Evolutionary conservation across 2,113 vertebrate genomes (phyloP).

Genomic region (Fregata magnificens): DNA sequence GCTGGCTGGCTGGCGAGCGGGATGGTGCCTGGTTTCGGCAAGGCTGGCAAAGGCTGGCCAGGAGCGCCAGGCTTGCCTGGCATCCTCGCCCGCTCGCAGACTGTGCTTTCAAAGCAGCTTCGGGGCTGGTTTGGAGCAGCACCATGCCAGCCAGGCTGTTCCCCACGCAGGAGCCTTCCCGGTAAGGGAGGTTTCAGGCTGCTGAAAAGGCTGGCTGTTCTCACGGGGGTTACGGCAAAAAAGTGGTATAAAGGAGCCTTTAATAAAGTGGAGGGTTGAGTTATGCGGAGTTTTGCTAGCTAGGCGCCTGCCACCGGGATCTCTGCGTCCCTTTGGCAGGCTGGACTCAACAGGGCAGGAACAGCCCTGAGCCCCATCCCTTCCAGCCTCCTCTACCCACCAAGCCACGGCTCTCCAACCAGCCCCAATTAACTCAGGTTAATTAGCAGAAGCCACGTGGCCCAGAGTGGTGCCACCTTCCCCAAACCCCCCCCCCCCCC

Average conservation of each 20-base stretch:
- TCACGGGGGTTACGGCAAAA: background rate
- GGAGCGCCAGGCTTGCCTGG: background rate
- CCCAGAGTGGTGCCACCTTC: background rate
- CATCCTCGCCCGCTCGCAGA: accelerated
- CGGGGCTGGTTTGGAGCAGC: background rate
- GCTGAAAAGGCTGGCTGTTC: conserved; percentile 61
- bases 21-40: background rate
- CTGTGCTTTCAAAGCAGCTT: background rate
- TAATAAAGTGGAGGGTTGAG: background rate
- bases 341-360: background rate
- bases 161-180: background rate
- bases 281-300: background rate
- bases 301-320: background rate
- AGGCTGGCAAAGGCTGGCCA: background rate
- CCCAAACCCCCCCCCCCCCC: background rate
- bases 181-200: background rate
- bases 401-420: background rate
- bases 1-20: accelerated
- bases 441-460: background rate
- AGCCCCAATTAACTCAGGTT: background rate
- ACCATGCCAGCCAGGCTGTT: background rate
- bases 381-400: background rate
- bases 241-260: conserved; percentile 43
- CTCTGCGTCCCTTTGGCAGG: background rate
- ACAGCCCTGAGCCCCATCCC: background rate